A percentile compares a stretch with the other conserved stretches of the same genome.
These are phyloP conservation scores for Notolabrus celidotus DNA, from an alignment of 2,797 vertebrate genomes.

Conservation along the genomic window DNA sequence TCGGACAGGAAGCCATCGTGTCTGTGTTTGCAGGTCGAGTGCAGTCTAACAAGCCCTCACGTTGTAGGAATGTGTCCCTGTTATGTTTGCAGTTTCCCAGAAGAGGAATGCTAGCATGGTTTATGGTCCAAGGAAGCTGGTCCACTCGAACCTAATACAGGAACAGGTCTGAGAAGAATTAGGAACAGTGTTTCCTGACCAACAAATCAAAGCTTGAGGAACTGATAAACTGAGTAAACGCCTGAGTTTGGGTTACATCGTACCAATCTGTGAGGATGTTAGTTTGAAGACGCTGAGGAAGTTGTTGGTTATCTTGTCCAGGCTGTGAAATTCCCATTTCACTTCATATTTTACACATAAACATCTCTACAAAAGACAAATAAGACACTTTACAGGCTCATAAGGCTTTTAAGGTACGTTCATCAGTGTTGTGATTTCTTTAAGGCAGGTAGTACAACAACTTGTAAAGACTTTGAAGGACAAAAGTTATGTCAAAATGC, in stretches of 20 bases:
- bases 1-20: neutral
- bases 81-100: constrained; percentile 40
- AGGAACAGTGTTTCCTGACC: constrained; percentile 3
- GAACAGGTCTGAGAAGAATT: constrained; percentile 12
- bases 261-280: too few relatives aligned
- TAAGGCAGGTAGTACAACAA: too few relatives aligned
- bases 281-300: too few relatives aligned
- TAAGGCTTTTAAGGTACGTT: too few relatives aligned
- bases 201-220: constrained; percentile 26
- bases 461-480: too few relatives aligned
- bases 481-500: too few relatives aligned
- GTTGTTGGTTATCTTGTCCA: too few relatives aligned
- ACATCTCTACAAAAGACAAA: too few relatives aligned
- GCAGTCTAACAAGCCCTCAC: constrained; percentile 14
- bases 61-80: constrained; percentile 37
- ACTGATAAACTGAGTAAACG: neutral
- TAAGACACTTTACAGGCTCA: too few relatives aligned
- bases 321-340: too few relatives aligned
- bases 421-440: too few relatives aligned
- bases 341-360: too few relatives aligned
- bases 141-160: constrained; percentile 10
- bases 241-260: neutral
- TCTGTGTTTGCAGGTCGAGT: constrained; percentile 15
- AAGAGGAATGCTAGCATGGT: constrained; percentile 17
- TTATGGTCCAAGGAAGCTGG: constrained; percentile 8